These are phyloP conservation scores for Onchidella celtica DNA, from an alignment of 2,888 invertebrate genomes.

Conservation along the genomic window DNA sequence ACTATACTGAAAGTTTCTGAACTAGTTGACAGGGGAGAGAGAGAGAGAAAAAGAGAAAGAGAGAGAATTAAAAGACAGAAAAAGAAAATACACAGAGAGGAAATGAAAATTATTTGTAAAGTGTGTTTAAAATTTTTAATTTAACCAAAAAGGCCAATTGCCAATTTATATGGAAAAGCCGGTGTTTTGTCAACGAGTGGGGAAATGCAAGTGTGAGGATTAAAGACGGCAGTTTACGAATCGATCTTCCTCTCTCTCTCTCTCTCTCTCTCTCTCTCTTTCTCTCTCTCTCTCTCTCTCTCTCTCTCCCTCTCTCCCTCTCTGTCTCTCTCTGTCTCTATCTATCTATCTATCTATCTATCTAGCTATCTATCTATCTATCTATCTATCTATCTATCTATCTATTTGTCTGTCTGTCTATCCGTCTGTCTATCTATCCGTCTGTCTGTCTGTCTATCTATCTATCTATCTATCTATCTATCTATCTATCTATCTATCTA, in stretches of 20 bases:
- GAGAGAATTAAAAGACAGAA: not conserved
- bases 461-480: not conserved
- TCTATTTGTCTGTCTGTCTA: not conserved
- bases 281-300: not conserved
- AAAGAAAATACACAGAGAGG: not conserved
- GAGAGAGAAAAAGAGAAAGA: constrained; percentile 19
- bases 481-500: constrained; percentile 19
- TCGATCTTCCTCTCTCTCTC: not conserved
- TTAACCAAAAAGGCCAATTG: too few relatives aligned
- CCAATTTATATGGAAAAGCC: too few relatives aligned
- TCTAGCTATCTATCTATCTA: not conserved
- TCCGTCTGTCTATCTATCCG: not conserved
- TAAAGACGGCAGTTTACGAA: too few relatives aligned
- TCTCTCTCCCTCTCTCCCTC: constrained; percentile 11
- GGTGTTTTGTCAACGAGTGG: too few relatives aligned
- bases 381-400: not conserved
- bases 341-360: not conserved
- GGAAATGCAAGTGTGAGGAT: too few relatives aligned
- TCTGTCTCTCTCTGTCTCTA: not conserved
- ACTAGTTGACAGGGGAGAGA: not conserved
- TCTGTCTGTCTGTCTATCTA: too few relatives aligned
- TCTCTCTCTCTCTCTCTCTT: constrained; percentile 10
- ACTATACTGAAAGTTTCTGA: too few relatives aligned
- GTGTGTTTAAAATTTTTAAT: too few relatives aligned
- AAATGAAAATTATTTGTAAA: too few relatives aligned